Percentiles rank a stretch among this genome's conserved stretches.
Conservation (phyloP, 2,888 invertebrate genomes). For the Diaprepes abbreviatus region DNA sequence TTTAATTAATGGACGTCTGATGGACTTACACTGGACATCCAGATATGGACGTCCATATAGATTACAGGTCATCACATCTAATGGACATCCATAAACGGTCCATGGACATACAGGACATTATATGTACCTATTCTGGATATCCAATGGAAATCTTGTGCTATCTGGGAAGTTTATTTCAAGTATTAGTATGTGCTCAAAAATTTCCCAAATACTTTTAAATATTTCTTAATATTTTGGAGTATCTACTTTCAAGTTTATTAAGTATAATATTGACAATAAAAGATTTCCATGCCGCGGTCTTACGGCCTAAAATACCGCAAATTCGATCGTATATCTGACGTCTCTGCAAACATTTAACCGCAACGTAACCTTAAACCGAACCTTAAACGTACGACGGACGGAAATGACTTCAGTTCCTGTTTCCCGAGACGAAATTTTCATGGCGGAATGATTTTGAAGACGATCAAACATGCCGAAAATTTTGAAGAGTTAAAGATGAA, state of each 20-base stretch:
- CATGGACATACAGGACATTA: no score
- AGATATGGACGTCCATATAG: no score
- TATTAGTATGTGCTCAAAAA: no score
- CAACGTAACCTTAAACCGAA: not conserved
- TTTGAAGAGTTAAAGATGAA: not conserved
- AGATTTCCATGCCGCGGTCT: not conserved
- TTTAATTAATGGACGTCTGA: no score
- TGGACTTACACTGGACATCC: no score
- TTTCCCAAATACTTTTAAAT: no score
- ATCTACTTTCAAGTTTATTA: not conserved
- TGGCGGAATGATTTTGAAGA: not conserved
- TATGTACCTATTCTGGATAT: no score
- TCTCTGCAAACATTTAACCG: not conserved
- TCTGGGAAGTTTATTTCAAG: no score
- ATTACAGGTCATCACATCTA: no score
- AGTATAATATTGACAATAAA: not conserved
- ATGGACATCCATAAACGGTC: no score
- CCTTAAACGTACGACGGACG: not conserved
- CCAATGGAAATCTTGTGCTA: no score
- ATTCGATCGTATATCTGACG: not conserved
- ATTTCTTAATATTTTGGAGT: not conserved
- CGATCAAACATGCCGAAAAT: not conserved
- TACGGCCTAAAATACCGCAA: not conserved
- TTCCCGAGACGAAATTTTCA: not conserved
- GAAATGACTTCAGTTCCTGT: constrained; percentile 1